Conservation (phyloP, 2,888 invertebrate species). For the Philereme vetulata region DNA sequence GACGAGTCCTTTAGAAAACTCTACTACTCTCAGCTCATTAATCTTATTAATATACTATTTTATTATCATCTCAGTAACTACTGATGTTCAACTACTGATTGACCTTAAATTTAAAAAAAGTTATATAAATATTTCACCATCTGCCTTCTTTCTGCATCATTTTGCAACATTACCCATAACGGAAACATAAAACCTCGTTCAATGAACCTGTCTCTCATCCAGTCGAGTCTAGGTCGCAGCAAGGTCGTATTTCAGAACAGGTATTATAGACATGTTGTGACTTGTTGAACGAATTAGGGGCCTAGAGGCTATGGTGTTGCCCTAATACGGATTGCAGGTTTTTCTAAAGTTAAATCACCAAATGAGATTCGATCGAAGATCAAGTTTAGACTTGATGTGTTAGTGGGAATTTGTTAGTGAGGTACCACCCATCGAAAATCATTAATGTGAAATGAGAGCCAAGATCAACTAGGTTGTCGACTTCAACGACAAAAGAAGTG, state of each 20-base stretch:
- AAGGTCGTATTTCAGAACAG: slow-evolving; percentile 50
- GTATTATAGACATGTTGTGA: slow-evolving; percentile 26
- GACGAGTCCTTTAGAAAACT: no score
- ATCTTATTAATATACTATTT: no score
- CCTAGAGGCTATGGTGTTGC: slow-evolving; percentile 11
- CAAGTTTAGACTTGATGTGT: slow-evolving; percentile 13
- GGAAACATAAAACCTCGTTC: slow-evolving; percentile 36
- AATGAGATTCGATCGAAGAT: slow-evolving; percentile 6
- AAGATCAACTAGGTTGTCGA: no score
- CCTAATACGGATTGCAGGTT: slow-evolving; percentile 4
- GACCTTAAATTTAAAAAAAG: no score
- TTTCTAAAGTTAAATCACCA: background rate
- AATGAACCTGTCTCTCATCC: slow-evolving; percentile 47
- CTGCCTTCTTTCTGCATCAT: background rate
- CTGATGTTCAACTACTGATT: no score
- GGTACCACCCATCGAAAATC: no score
- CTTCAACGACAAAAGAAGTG: no score
- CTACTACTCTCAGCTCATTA: no score
- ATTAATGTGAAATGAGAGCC: no score
- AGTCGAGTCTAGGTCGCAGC: slow-evolving; percentile 57
- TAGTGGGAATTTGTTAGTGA: no score
- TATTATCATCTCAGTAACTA: no score
- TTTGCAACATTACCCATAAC: background rate
- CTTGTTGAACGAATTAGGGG: slow-evolving; percentile 29
- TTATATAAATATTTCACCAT: no score